These are phyloP conservation scores for Drosophila hamatofila DNA, from an alignment of 2,888 invertebrate genomes.

Conservation along the genomic window DNA sequence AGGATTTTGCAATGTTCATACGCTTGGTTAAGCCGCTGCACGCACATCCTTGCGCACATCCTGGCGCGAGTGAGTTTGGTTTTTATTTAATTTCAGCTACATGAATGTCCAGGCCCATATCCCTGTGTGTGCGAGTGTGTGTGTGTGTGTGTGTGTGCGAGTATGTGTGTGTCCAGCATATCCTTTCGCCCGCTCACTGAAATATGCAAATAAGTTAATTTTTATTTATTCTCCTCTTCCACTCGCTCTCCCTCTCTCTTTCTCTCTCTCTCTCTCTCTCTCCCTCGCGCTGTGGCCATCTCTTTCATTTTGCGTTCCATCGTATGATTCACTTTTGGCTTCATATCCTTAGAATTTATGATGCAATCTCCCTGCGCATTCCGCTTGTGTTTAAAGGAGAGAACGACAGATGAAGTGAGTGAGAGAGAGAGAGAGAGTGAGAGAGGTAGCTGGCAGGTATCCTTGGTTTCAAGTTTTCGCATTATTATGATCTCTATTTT, in stretches of 20 bases:
- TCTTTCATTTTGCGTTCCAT: slow-evolving; percentile 7
- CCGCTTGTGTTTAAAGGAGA: slow-evolving; percentile 20
- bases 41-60: slow-evolving; percentile 67
- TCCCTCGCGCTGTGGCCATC: background rate
- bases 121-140: slow-evolving; percentile 2
- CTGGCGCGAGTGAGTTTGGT: slow-evolving; percentile 57
- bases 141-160: slow-evolving; percentile 4
- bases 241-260: slow-evolving; percentile 6
- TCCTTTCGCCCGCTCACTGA: slow-evolving; percentile 73
- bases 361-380: slow-evolving; percentile 74
- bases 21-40: slow-evolving; percentile 66
- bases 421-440: slow-evolving; percentile 9
- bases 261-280: background rate
- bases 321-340: slow-evolving; percentile 72
- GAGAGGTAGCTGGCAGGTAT: slow-evolving; percentile 67
- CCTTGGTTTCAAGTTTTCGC: slow-evolving; percentile 77
- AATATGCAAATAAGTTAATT: slow-evolving; percentile 81
- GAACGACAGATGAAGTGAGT: slow-evolving; percentile 4
- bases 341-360: slow-evolving; percentile 72
- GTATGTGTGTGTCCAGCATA: slow-evolving; percentile 48
- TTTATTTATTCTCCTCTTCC: slow-evolving; percentile 65
- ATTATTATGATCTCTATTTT: slow-evolving; percentile 78
- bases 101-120: slow-evolving; percentile 48
- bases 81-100: slow-evolving; percentile 69
- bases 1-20: slow-evolving; percentile 71